Evolutionary conservation across 1,140 invertebrate genomes (phyloP).

Genomic region (Halictus rubicundus): DNA sequence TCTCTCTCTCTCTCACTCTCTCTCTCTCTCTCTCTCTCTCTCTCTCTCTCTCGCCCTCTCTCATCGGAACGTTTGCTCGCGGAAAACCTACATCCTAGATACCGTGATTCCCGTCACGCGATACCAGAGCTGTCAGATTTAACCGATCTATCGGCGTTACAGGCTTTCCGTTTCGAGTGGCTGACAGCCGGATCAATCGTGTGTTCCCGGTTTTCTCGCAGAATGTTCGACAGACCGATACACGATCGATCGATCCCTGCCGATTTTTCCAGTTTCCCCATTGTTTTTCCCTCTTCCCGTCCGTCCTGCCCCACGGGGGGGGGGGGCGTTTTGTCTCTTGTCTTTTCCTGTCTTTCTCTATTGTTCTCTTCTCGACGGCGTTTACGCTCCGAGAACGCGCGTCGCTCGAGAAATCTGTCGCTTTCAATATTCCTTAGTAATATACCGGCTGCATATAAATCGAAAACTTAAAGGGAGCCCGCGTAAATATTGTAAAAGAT

Average conservation of each 20-base stretch:
- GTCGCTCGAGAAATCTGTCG: neutral
- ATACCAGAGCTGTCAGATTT: neutral
- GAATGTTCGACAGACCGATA: neutral
- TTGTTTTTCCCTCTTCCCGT: too few species aligned
- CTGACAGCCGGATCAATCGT: conserved; percentile 4
- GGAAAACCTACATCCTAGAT: conserved; percentile 6
- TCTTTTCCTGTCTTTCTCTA: too few species aligned
- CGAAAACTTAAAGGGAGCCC: conserved; percentile 28
- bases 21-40: too few species aligned
- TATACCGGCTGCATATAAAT: conserved; percentile 37
- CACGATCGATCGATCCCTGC: conserved; percentile 3
- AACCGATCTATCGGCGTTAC: conserved; percentile 14
- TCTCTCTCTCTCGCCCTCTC: too few species aligned
- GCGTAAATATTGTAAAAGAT: conserved; percentile 19
- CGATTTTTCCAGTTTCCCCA: neutral
- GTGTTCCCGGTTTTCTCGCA: conserved; percentile 11
- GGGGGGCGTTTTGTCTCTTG: too few species aligned
- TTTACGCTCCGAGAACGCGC: neutral
- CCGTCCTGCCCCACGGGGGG: too few species aligned
- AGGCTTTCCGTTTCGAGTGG: conserved; percentile 13
- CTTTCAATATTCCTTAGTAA: conserved; percentile 17
- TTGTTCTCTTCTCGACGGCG: neutral
- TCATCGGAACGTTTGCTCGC: neutral
- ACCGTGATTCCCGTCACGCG: conserved; percentile 8
- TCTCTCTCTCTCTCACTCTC: too few species aligned